These are phyloP conservation scores for Acanthis flammea DNA, from an alignment of 2,797 vertebrate genomes.

Conservation along the genomic window DNA sequence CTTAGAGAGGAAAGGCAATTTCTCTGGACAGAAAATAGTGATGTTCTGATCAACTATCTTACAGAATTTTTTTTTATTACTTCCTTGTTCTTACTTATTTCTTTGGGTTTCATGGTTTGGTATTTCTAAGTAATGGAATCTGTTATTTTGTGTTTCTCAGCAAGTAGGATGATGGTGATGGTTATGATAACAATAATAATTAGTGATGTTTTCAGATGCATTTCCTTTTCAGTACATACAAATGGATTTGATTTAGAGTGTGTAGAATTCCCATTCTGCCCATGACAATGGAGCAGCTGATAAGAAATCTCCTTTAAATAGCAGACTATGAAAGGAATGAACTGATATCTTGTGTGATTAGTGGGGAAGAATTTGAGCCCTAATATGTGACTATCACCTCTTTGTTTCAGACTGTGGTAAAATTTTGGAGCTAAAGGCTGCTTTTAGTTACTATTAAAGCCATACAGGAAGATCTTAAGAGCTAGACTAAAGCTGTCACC, in stretches of 20 bases:
- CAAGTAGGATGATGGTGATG: neutral
- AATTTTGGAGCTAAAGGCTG: neutral
- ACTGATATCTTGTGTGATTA: neutral
- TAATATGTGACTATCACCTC: neutral
- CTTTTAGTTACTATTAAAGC: conserved; percentile 20
- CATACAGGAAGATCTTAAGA: neutral
- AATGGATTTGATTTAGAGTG: conserved; percentile 17
- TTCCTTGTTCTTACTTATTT: neutral
- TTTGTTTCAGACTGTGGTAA: neutral
- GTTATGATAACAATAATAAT: neutral
- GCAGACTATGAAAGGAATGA: neutral
- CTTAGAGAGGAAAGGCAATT: neutral
- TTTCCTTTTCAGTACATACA: conserved; percentile 26
- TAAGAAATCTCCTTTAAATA: neutral
- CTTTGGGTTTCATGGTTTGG: conserved; percentile 14
- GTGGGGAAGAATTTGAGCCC: neutral
- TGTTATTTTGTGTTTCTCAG: conserved; percentile 24
- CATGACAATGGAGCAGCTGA: neutral
- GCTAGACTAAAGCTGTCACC: neutral
- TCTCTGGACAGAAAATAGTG: neutral
- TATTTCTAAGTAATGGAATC: conserved; percentile 8
- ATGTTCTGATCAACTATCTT: neutral
- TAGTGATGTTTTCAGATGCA: neutral
- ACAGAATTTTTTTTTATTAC: fast-evolving
- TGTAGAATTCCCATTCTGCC: neutral